Evolutionary conservation across 53 echinoderm and acorn worm genomes (phyloP).

Genomic region (Mesocentrotus franciscanus): DNA sequence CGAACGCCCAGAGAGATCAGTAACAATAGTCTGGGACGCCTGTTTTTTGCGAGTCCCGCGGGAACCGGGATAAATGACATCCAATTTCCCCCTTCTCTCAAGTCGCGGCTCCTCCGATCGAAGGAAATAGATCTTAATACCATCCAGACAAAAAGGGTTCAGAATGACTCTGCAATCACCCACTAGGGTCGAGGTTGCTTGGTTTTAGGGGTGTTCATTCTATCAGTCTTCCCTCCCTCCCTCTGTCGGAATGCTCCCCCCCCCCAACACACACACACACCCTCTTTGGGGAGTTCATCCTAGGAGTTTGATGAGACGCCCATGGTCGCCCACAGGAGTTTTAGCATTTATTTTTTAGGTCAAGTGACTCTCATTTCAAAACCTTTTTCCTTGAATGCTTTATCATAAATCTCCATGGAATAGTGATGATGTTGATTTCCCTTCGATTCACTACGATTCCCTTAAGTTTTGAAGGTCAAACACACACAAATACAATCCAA

Average conservation of each 20-base stretch:
- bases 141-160: constrained; percentile 24
- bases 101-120: constrained; percentile 34
- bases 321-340: not conserved
- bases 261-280: not conserved
- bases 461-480: not conserved
- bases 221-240: not conserved
- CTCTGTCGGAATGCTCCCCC: not conserved
- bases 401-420: constrained; percentile 9
- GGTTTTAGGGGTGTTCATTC: not conserved
- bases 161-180: not conserved
- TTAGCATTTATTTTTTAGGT: not conserved
- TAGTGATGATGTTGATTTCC: constrained; percentile 3
- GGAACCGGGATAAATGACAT: constrained; percentile 46
- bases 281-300: not conserved
- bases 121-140: constrained; percentile 57
- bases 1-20: constrained; percentile 5
- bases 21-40: constrained; percentile 65
- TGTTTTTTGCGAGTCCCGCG: constrained; percentile 32
- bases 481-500: not conserved
- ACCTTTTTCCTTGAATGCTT: not conserved
- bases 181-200: constrained; percentile 31
- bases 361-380: constrained; percentile 17
- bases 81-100: constrained; percentile 60
- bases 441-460: not conserved
- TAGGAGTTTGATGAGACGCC: constrained; percentile 13